phyloP scores from a whole-genome alignment of 2,797 vertebrate genomes.

The Stomatorhinus walkeri region DNA sequence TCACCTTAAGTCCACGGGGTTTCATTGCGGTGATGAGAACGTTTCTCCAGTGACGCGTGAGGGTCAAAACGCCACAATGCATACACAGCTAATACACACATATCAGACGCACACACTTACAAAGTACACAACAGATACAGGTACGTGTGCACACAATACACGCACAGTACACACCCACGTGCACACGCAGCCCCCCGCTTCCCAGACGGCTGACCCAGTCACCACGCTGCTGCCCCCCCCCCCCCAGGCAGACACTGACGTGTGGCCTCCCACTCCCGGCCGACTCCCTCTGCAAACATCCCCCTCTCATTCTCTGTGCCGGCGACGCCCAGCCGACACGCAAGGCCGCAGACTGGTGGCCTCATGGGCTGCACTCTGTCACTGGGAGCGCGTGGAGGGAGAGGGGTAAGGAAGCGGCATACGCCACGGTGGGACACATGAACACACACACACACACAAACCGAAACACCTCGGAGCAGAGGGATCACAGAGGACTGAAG shows the following conservation, averaged over 20 bases:
- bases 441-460: conserved; percentile 7
- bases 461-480: not conserved
- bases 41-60: not conserved
- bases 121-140: not conserved
- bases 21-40: not conserved
- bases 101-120: not conserved
- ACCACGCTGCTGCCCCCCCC: not conserved
- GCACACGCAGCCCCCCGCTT: conserved; percentile 5
- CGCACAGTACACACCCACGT: conserved; percentile 16
- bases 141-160: not conserved
- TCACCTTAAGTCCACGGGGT: not conserved
- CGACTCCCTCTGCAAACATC: not conserved
- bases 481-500: not conserved
- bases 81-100: not conserved
- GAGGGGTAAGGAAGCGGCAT: no score
- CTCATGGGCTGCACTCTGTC: not conserved
- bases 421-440: not conserved
- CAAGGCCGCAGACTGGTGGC: not conserved
- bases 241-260: not conserved
- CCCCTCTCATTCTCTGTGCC: not conserved
- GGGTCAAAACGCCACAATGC: not conserved
- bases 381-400: not conserved
- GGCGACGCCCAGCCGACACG: not conserved
- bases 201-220: conserved; percentile 18
- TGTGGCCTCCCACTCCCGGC: not conserved